Percentiles rank a stretch among this genome's conserved stretches.
phyloP scores from a whole-genome alignment of 1,140 invertebrate genomes.

The Drosophila neocordata region DNA sequence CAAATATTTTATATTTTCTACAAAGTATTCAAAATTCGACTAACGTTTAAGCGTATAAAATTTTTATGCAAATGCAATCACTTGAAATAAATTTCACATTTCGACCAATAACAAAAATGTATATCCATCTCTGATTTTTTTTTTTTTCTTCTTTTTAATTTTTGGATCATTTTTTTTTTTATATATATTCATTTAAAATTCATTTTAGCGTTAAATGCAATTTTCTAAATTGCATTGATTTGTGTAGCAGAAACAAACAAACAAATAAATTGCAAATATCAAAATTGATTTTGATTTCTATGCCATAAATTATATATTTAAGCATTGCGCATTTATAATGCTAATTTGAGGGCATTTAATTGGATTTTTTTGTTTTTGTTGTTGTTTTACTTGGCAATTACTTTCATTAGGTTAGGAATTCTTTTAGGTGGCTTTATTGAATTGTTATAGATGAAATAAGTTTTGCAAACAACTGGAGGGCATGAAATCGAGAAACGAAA shows the following conservation, averaged over 20 bases:
- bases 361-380: constrained; percentile 39
- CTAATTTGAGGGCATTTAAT: constrained; percentile 72
- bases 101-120: background rate
- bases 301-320: constrained; percentile 36
- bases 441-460: constrained; percentile 58
- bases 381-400: constrained; percentile 16
- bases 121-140: background rate
- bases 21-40: background rate
- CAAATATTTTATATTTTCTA: too few species aligned
- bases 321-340: constrained; percentile 52
- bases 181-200: constrained; percentile 51
- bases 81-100: constrained; percentile 28
- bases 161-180: constrained; percentile 41
- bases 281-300: constrained; percentile 49
- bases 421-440: constrained; percentile 44
- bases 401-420: constrained; percentile 36
- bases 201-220: constrained; percentile 66
- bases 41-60: background rate
- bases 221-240: constrained; percentile 76
- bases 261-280: constrained; percentile 26
- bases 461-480: constrained; percentile 49
- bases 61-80: constrained; percentile 40
- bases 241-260: constrained; percentile 23
- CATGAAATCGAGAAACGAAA: constrained; percentile 48
- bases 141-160: constrained; percentile 27